Evolutionary conservation across 2,888 invertebrate species (phyloP).

Genomic region (Formica aserva): DNA sequence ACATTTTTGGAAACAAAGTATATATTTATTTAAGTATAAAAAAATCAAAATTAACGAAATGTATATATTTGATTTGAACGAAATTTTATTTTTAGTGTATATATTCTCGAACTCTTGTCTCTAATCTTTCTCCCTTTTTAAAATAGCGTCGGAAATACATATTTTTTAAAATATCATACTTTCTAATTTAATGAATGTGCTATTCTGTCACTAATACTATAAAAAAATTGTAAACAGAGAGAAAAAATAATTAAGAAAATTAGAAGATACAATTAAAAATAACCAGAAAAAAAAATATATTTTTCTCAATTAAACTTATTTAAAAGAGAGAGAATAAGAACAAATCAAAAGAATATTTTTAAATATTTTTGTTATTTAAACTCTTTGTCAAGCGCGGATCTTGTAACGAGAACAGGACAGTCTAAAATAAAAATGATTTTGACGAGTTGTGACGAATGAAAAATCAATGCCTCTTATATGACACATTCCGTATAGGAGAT

Average conservation of each 20-base stretch:
- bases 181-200: not conserved
- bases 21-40: no score
- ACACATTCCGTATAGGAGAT: slow-evolving; percentile 32
- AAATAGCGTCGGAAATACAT: not conserved
- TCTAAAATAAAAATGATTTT: slow-evolving; percentile 24
- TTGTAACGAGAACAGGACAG: not conserved
- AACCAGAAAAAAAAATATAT: not conserved
- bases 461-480: slow-evolving; percentile 31
- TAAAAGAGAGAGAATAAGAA: not conserved
- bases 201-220: not conserved
- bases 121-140: not conserved
- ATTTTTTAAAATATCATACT: not conserved
- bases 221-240: not conserved
- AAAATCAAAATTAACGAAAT: no score
- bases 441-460: slow-evolving; percentile 15
- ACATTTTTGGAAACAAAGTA: no score
- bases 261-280: not conserved
- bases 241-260: not conserved
- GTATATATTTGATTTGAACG: no score
- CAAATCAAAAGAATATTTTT: not conserved
- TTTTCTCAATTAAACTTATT: not conserved
- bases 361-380: slow-evolving; percentile 6
- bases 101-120: not conserved
- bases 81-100: no score
- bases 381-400: not conserved